Evolutionary conservation across 2,797 vertebrate genomes (phyloP).

Genomic region (Myotis planiceps): DNA sequence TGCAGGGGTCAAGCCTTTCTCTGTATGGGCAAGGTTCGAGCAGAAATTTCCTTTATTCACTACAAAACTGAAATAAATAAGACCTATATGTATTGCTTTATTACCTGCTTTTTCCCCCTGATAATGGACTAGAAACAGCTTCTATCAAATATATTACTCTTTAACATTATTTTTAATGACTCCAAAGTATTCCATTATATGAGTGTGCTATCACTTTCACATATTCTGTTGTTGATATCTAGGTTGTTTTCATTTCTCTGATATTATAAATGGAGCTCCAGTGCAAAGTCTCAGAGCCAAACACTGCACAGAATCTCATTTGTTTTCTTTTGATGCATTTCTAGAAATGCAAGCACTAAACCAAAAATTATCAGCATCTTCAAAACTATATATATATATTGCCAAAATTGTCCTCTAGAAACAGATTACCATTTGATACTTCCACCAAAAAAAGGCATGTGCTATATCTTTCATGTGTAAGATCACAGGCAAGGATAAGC

Average conservation of each 20-base stretch:
- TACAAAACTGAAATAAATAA: slow-evolving; percentile 34
- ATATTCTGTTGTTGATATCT: neutral
- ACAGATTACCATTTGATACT: neutral
- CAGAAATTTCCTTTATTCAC: neutral
- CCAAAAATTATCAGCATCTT: neutral
- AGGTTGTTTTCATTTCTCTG: neutral
- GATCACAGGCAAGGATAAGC: neutral
- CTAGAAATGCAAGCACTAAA: slow-evolving; percentile 6
- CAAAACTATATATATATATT: neutral
- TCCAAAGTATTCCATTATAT: neutral
- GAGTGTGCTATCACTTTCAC: neutral
- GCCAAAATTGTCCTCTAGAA: neutral
- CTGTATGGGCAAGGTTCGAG: neutral
- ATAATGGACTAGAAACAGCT: neutral
- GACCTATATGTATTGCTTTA: neutral
- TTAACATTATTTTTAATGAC: neutral
- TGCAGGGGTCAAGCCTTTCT: neutral
- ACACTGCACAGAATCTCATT: neutral
- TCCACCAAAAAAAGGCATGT: neutral
- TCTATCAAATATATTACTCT: neutral
- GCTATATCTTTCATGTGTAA: neutral
- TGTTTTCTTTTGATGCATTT: slow-evolving; percentile 47
- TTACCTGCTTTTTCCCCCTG: neutral
- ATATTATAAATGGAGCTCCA: neutral
- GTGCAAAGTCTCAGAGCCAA: neutral